phyloP scores from a whole-genome alignment of 2,888 invertebrate species.

The Ashinkailepas kermadecensis region DNA sequence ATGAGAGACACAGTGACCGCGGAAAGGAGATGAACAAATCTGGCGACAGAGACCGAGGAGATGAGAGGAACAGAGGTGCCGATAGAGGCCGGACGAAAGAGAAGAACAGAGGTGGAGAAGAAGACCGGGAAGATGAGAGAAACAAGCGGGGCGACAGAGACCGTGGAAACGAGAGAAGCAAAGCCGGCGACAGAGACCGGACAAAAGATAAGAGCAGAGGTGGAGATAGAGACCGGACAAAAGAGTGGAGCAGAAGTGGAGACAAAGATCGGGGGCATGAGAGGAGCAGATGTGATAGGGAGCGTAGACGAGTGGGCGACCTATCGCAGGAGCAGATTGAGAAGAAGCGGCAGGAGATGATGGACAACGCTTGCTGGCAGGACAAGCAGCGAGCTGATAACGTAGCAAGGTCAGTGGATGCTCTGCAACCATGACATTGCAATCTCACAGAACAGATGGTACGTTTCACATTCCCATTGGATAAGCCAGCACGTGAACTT shows the following conservation, averaged over 20 bases:
- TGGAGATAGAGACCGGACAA: background rate
- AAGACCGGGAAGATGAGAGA: no score
- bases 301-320: background rate
- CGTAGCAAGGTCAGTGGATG: background rate
- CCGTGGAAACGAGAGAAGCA: background rate
- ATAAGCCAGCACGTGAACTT: no score
- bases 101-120: no score
- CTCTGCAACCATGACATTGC: no score
- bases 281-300: background rate
- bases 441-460: no score
- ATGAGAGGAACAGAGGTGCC: background rate
- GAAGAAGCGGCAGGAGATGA: slow-evolving; percentile 17
- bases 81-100: no score
- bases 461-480: no score
- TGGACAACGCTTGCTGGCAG: background rate
- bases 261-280: background rate
- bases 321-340: slow-evolving; percentile 15
- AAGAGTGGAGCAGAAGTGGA: background rate
- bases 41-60: background rate
- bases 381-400: background rate
- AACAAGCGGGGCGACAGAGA: background rate
- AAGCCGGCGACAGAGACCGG: background rate
- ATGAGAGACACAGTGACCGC: slow-evolving; percentile 2
- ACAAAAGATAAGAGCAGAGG: background rate
- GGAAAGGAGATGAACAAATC: slow-evolving; percentile 10